Conservation (phyloP, 1,140 invertebrate genomes). For the Drosophila repletoides region DNA sequence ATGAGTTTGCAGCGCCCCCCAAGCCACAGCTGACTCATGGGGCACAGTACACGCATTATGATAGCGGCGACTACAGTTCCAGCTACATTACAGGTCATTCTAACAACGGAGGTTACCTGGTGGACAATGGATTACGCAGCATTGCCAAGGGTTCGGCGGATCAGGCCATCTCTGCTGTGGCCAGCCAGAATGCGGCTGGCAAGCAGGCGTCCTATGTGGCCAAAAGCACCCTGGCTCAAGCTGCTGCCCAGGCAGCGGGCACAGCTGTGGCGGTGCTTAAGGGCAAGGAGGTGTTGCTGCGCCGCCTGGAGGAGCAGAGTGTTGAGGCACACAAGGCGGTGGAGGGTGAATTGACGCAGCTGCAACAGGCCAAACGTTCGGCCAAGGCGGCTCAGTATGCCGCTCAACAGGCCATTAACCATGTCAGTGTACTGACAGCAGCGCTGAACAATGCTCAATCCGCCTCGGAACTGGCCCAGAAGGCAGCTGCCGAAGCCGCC, state of each 20-base stretch:
- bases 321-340: slow-evolving; percentile 83
- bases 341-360: slow-evolving; percentile 83
- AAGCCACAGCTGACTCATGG: slow-evolving; percentile 15
- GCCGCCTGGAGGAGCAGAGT: slow-evolving; percentile 84
- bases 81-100: slow-evolving; percentile 16
- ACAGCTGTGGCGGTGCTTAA: slow-evolving; percentile 83
- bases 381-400: slow-evolving; percentile 84
- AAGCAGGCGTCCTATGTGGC: slow-evolving; percentile 84
- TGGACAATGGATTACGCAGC: slow-evolving; percentile 81
- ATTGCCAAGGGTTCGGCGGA: slow-evolving; percentile 88
- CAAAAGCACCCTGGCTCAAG: slow-evolving; percentile 84
- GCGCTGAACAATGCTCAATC: slow-evolving; percentile 83
- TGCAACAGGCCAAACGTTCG: slow-evolving; percentile 84
- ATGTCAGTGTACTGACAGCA: slow-evolving; percentile 83
- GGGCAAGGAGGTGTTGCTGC: slow-evolving; percentile 84
- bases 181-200: slow-evolving; percentile 83
- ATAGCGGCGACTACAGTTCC: slow-evolving; percentile 49
- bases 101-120: slow-evolving; percentile 35
- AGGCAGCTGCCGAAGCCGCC: slow-evolving; percentile 84
- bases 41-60: slow-evolving; percentile 29
- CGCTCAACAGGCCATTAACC: slow-evolving; percentile 83
- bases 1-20: slow-evolving; percentile 43
- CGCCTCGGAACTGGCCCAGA: slow-evolving; percentile 83
- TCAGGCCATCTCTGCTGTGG: slow-evolving; percentile 85
- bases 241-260: slow-evolving; percentile 82